phyloP scores from a whole-genome alignment of 2,888 invertebrate genomes.

The Dermolepida albohirtum region DNA sequence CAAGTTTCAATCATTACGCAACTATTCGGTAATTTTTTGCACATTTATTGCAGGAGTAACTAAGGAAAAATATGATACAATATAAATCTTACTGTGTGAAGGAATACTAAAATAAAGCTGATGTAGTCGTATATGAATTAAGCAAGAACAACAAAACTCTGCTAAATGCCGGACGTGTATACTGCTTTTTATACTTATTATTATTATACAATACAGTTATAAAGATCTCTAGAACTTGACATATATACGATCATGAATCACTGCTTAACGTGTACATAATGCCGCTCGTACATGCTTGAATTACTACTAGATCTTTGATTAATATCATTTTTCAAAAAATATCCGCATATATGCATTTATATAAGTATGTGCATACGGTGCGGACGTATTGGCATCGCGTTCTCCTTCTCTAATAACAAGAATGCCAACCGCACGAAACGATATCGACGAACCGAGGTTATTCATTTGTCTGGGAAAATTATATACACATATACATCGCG shows the following conservation, averaged over 20 bases:
- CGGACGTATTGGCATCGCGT: constrained; percentile 1
- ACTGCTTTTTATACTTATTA: constrained; percentile 11
- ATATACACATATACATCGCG: constrained; percentile 3
- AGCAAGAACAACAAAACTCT: neutral
- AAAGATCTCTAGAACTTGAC: constrained; percentile 35
- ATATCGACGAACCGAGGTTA: constrained; percentile 23
- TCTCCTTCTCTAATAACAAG: constrained; percentile 17
- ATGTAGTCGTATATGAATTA: neutral
- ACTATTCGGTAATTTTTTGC: no score
- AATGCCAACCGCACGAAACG: constrained; percentile 20
- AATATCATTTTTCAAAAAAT: constrained; percentile 33
- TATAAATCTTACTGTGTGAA: no score
- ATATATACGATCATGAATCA: constrained; percentile 26
- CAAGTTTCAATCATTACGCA: no score
- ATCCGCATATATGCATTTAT: constrained; percentile 6
- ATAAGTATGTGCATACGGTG: constrained; percentile 7
- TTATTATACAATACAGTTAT: constrained; percentile 37
- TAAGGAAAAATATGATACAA: no score
- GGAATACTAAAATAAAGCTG: no score
- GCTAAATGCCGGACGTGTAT: constrained; percentile 14
- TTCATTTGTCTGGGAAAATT: constrained; percentile 22
- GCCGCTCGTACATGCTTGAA: constrained; percentile 15
- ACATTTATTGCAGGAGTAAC: no score
- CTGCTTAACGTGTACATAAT: constrained; percentile 11
- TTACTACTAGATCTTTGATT: constrained; percentile 28